Evolutionary conservation across 2,888 invertebrate species (phyloP).

Genomic region (Callosobruchus maculatus): DNA sequence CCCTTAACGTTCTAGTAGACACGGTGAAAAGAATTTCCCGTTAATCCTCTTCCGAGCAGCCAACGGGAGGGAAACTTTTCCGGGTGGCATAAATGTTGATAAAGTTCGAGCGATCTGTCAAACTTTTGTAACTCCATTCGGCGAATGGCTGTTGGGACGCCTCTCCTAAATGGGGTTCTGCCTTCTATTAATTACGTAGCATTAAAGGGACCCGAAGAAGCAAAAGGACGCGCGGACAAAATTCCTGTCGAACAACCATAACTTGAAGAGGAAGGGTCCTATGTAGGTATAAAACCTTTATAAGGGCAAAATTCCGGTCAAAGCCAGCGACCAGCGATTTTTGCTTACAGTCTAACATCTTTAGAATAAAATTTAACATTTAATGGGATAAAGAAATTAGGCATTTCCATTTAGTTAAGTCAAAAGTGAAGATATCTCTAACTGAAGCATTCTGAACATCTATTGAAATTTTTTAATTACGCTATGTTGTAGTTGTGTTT

Average conservation of each 20-base stretch:
- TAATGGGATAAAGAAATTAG: too few relatives aligned
- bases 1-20: not conserved
- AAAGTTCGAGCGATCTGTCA: slow-evolving; percentile 36
- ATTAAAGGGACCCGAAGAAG: not conserved
- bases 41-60: slow-evolving; percentile 29
- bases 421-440: too few relatives aligned
- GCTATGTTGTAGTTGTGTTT: too few relatives aligned
- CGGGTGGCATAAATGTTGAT: slow-evolving; percentile 34
- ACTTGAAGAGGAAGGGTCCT: not conserved
- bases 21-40: slow-evolving; percentile 28
- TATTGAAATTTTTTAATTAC: too few relatives aligned
- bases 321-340: too few relatives aligned
- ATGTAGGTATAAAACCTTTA: not conserved
- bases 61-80: slow-evolving; percentile 24
- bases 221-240: not conserved
- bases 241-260: not conserved
- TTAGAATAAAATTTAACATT: too few relatives aligned
- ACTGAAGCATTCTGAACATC: too few relatives aligned
- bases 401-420: too few relatives aligned
- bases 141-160: slow-evolving; percentile 28
- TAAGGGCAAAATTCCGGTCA: not conserved
- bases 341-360: too few relatives aligned
- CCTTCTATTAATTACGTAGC: not conserved
- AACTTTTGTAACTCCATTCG: slow-evolving; percentile 38
- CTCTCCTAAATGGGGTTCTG: not conserved